Percentiles rank a stretch among this genome's conserved stretches.
phyloP scores from a whole-genome alignment of 2,888 invertebrate species.

The Holacanthella duospinosa region DNA sequence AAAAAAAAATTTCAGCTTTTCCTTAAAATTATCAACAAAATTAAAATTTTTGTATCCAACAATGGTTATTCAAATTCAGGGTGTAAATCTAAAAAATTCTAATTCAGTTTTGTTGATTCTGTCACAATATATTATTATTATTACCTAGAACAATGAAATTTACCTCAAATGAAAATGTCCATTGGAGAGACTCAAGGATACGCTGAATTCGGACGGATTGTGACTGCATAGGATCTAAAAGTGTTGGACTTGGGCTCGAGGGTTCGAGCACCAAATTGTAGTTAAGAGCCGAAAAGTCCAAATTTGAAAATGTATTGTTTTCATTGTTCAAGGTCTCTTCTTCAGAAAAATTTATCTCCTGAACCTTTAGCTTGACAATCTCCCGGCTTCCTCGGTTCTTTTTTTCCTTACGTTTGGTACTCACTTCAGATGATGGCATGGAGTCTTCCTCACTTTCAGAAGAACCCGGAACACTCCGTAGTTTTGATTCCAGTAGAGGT shows the following conservation, averaged over 20 bases:
- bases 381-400: neutral
- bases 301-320: neutral
- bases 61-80: neutral
- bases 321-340: neutral
- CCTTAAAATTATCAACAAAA: neutral
- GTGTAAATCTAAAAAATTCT: neutral
- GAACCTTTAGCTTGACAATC: neutral
- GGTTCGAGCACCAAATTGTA: neutral
- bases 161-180: slow-evolving; percentile 36
- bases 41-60: no score
- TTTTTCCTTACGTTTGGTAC: neutral
- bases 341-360: neutral
- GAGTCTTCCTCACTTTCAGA: neutral
- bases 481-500: slow-evolving; percentile 32
- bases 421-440: neutral
- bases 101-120: no score
- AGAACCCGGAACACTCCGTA: slow-evolving; percentile 23
- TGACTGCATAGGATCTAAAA: neutral
- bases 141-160: no score
- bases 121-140: no score
- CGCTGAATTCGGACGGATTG: slow-evolving; percentile 32
- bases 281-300: neutral
- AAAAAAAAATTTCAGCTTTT: neutral
- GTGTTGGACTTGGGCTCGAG: neutral
- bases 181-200: slow-evolving; percentile 26